Evolutionary conservation across 1,140 invertebrate genomes (phyloP).

Genomic region (Ptiloglossa arizonensis): DNA sequence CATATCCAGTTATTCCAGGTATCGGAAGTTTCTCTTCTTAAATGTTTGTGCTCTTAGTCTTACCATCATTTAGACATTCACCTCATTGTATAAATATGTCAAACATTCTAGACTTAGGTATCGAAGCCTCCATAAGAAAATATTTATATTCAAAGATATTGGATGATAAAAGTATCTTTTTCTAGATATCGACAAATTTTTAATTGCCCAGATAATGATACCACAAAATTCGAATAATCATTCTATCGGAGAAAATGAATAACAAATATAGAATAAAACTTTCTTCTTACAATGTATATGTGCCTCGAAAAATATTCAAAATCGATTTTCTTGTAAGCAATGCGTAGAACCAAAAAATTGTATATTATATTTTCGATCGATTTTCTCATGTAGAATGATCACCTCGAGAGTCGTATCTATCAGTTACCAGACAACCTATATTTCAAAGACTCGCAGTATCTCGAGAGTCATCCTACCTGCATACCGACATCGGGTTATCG

Average conservation of each 20-base stretch:
- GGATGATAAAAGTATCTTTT: no score
- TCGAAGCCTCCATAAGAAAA: background rate
- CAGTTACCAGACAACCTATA: no score
- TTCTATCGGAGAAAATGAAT: no score
- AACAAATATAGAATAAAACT: no score
- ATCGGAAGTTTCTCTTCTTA: background rate
- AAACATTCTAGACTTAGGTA: background rate
- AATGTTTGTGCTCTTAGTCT: background rate
- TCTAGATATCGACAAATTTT: background rate
- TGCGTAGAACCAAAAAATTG: no score
- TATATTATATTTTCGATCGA: no score
- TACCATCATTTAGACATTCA: background rate
- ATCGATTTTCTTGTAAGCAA: no score
- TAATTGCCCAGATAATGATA: background rate
- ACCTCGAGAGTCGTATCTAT: no score
- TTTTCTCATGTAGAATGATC: no score
- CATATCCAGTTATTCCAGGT: background rate
- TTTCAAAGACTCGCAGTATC: background rate
- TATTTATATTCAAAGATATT: background rate
- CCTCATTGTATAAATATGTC: background rate
- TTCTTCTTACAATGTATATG: no score
- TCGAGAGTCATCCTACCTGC: background rate
- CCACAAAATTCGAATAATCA: no score
- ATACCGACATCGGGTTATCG: background rate
- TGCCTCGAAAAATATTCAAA: no score